Base-by-base conservation (phyloP, 1,140 invertebrate genomes). In the Hormaphis cornu region DNA sequence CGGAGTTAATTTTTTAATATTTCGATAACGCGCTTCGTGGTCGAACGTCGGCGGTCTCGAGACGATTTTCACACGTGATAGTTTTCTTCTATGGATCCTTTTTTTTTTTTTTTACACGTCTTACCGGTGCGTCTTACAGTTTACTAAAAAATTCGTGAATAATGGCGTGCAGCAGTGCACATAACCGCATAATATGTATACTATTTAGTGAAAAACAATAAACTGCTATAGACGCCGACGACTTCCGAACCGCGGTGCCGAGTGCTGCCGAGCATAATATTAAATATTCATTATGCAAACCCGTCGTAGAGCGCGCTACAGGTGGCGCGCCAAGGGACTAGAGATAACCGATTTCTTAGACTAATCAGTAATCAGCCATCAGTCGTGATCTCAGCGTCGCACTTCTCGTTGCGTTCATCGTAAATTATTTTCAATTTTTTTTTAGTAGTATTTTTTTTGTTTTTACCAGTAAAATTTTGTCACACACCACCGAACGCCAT, bases 271-370 rank as follows among this genome's bases (percentile, higher is more conserved):
- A 63, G 40, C 28, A n/a, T n/a, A n/a, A n/a, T n/a, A n/a, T n/a
- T n/a, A n/a, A n/a, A n/a, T 2, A 2, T 12, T 12, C 6, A 10
- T 26, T 48, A 24, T 8, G 12, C 30, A 22, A 66, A 66, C 61
- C 61, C 61, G 61, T 50, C 6, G 44, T 35, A 66, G 61, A 48
- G 61, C 16, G 61, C 61, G 61, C 61, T 30, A 48, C 12, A 66
- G 44, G 44, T 66, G 37, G n/a, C 44, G 14, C 12, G 9, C 44
- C 26, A 66, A 66, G 61, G 61, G 61, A 66, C 61, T 50, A 33
- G 44, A 66, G 61, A 66, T 66, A 66, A 48, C 59, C 20, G 24
- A 66, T 50, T 66, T 66, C 61, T 66, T 48, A 66, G 44, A 48
- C 61, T 66, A 66, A 66, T 66, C 61, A 66, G 42, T 66, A 48